A percentile compares a stretch with the other conserved stretches of the same genome.
phyloP scores from a whole-genome alignment of 2,888 invertebrate genomes.

The Heteromyza rotundicornis region DNA sequence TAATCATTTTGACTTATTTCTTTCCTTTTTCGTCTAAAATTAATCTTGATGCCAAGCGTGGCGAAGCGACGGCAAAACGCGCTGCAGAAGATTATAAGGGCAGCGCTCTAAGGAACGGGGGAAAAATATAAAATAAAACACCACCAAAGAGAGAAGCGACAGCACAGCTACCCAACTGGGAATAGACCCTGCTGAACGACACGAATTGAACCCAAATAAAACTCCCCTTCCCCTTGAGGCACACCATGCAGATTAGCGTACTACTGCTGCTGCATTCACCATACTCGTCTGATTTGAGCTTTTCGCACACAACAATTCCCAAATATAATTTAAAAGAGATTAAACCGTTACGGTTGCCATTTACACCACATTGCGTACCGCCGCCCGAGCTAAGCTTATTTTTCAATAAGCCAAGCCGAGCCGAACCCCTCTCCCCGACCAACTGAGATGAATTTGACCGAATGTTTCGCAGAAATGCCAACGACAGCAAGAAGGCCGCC shows the following conservation, averaged over 20 bases:
- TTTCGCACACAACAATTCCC: conserved; percentile 36
- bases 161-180: conserved; percentile 3
- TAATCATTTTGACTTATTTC: conserved; percentile 61
- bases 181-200: conserved; percentile 1
- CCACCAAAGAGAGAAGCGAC: not conserved
- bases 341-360: conserved; percentile 58
- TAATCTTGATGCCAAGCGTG: conserved; percentile 56
- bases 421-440: conserved; percentile 12
- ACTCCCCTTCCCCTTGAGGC: not conserved
- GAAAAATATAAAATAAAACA: conserved; percentile 21
- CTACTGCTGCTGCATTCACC: not conserved
- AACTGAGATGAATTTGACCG: conserved; percentile 46
- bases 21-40: conserved; percentile 57
- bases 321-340: conserved; percentile 60
- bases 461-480: conserved; percentile 47
- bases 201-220: conserved; percentile 9
- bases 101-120: conserved; percentile 34
- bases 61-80: conserved; percentile 42
- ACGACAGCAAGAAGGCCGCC: not conserved
- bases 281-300: not conserved
- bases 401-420: conserved; percentile 21
- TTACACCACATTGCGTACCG: conserved; percentile 46
- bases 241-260: conserved; percentile 32
- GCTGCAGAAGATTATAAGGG: conserved; percentile 44
- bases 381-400: conserved; percentile 16